phyloP scores from a whole-genome alignment of 2,797 vertebrate genomes.

The Enteromius paludinosus region DNA sequence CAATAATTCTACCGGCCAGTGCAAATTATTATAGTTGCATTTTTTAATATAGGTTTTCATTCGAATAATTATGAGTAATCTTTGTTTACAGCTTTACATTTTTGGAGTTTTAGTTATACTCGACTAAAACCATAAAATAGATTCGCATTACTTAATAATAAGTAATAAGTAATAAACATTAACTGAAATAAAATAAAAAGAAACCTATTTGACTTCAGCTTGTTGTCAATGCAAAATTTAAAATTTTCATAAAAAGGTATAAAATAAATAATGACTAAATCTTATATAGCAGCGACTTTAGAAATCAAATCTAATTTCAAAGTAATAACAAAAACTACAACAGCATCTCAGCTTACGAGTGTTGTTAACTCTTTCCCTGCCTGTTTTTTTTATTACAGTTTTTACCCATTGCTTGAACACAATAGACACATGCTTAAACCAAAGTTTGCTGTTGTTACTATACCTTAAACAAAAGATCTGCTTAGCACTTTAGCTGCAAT shows the following conservation, averaged over 20 bases:
- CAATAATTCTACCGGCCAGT: background rate
- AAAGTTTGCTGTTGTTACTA: background rate
- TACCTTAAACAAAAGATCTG: background rate
- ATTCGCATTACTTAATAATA: no score
- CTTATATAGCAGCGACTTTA: background rate
- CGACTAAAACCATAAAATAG: no score
- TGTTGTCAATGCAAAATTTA: no score
- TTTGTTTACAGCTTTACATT: no score
- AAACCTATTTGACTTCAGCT: background rate
- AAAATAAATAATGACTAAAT: background rate
- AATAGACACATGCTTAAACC: no score
- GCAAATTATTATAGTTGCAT: background rate
- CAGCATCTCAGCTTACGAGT: background rate
- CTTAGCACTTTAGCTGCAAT: background rate
- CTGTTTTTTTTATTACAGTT: no score
- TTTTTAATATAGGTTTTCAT: background rate
- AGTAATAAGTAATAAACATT: no score
- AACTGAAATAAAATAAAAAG: no score
- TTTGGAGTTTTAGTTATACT: no score
- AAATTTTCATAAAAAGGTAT: no score
- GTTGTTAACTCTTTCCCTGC: background rate
- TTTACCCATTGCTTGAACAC: no score
- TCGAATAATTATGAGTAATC: background rate
- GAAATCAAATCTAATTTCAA: background rate
- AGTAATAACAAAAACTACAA: background rate